Evolutionary conservation across 2,888 invertebrate genomes (phyloP).

Genomic region (Alloscopus bannaensis): DNA sequence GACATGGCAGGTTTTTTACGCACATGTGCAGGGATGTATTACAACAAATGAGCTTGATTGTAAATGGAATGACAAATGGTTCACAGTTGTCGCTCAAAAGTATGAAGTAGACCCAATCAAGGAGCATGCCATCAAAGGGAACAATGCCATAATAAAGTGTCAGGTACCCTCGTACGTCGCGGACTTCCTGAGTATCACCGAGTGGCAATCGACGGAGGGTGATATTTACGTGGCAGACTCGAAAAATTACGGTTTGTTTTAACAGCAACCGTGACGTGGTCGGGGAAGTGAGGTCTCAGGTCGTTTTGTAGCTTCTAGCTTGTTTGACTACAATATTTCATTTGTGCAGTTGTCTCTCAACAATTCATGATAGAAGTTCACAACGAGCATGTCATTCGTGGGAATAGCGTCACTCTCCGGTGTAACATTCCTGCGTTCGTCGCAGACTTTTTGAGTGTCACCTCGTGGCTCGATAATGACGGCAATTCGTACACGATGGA

Average conservation of each 20-base stretch:
- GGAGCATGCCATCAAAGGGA: slow-evolving; percentile 93
- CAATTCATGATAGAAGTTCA: slow-evolving; percentile 93
- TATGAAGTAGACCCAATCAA: slow-evolving; percentile 91
- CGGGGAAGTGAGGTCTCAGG: slow-evolving; percentile 80
- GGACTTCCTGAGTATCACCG: slow-evolving; percentile 88
- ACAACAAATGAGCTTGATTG: slow-evolving; percentile 15
- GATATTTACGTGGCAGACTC: slow-evolving; percentile 70
- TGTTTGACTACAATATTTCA: slow-evolving; percentile 10
- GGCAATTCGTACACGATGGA: slow-evolving; percentile 65
- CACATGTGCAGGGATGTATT: no score
- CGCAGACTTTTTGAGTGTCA: slow-evolving; percentile 92
- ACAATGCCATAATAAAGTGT: slow-evolving; percentile 89
- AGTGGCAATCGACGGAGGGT: slow-evolving; percentile 71
- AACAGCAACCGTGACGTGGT: slow-evolving; percentile 60
- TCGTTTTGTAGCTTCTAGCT: slow-evolving; percentile 1
- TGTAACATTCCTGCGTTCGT: slow-evolving; percentile 91
- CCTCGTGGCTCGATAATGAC: slow-evolving; percentile 87
- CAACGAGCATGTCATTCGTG: slow-evolving; percentile 91
- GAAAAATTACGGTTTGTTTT: slow-evolving; percentile 66
- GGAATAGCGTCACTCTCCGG: slow-evolving; percentile 90
- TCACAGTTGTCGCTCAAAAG: slow-evolving; percentile 88
- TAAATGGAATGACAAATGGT: no score
- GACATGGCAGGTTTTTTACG: slow-evolving; percentile 61
- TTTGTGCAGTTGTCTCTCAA: slow-evolving; percentile 86
- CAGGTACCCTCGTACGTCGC: slow-evolving; percentile 94